Base-by-base conservation (phyloP, 2,888 invertebrate species). In the Oligia fasciuncula region DNA sequence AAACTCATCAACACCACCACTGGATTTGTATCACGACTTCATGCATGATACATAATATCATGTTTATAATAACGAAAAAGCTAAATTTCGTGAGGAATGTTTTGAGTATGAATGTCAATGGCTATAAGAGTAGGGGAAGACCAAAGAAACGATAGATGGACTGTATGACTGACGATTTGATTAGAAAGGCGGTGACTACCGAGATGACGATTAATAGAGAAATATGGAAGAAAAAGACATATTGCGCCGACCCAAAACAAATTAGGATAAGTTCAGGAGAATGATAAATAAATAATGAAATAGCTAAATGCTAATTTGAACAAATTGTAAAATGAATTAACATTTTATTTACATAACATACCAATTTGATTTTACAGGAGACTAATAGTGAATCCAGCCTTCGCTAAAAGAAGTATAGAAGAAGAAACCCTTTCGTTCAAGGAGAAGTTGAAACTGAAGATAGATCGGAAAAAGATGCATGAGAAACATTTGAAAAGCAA, bases 391-490 rank as follows among this genome's bases (percentile, higher is more conserved):
- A 95, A 94, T 73, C 95, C 96, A 80, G 95, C 93, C 0, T 96
- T 96, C 60, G 93, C 95, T 0, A 97, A 96, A 87, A 92, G 96
- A 77, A 97, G 96, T 79, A 83, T 93, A 40, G 91, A 94, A 54
- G 90, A 92, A 6, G 86, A 90, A 60, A 88, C 89, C 66, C 72
- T 89, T 63, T 87, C 94, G 1, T 95, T 90, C 84, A 95, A 96
- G 89, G 95, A 96, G 70, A 96, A 95, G 75, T 90, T 96, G 23
- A 94, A 94, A 85, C 81, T 92, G 17, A 95, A 94, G 88, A 92
- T 96, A 81, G 93, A 97, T 81, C 92, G 94, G 40, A 89, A 91
- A 79, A 94, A 93, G 85, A 95, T 97, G 96, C 96, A 97, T 69
- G 90, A 94, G 66, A 89, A 86, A 76, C 94, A 95, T 75, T 73